A percentile compares a stretch with the other conserved stretches of the same genome.
These are phyloP conservation scores for Saturnia japonica DNA, from an alignment of 2,888 invertebrate genomes.

Conservation along the genomic window DNA sequence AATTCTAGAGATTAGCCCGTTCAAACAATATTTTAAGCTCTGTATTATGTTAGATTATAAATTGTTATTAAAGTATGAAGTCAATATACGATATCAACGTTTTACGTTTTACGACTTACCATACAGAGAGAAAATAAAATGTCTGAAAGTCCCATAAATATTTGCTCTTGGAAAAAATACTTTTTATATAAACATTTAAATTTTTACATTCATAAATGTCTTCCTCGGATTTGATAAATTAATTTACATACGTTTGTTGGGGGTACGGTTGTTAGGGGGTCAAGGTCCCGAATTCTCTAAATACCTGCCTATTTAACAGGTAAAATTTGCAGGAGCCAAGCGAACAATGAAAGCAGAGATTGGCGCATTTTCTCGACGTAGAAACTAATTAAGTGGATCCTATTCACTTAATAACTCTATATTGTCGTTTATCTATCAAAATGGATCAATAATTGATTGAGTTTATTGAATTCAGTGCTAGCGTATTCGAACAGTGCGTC, in stretches of 20 bases:
- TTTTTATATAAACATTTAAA: neutral
- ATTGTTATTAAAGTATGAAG: no score
- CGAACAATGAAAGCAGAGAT: constrained; percentile 56
- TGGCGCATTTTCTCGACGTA: constrained; percentile 48
- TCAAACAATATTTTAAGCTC: no score
- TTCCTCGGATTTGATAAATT: neutral
- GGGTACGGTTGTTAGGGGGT: neutral
- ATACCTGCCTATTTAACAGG: constrained; percentile 13
- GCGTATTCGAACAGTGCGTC: no score
- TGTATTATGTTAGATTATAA: no score
- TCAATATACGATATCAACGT: neutral
- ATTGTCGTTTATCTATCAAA: constrained; percentile 18
- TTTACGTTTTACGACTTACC: neutral
- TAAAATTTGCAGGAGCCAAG: constrained; percentile 26
- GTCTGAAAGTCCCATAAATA: neutral
- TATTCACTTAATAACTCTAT: constrained; percentile 47
- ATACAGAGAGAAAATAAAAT: neutral
- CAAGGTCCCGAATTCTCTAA: neutral
- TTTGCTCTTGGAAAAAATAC: no score
- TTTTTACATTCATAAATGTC: neutral
- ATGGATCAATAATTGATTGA: neutral
- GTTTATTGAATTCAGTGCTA: no score
- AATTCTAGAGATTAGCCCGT: no score
- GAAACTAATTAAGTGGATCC: constrained; percentile 63
- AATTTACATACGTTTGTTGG: neutral